phyloP scores from a whole-genome alignment of 1,140 invertebrate species.

The Drosophila quadrilineata region DNA sequence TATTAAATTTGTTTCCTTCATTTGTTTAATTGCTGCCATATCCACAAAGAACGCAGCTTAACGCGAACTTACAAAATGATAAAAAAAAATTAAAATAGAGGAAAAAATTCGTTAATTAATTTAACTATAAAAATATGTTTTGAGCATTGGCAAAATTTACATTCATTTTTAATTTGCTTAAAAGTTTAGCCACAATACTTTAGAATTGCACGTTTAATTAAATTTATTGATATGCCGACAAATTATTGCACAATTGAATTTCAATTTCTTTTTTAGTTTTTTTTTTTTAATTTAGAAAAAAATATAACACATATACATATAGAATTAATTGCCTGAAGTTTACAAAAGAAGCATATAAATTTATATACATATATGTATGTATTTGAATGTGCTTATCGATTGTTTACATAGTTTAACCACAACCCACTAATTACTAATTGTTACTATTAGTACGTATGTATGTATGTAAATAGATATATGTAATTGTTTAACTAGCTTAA shows the following conservation, averaged over 20 bases:
- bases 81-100: not conserved
- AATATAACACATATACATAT: constrained; percentile 7
- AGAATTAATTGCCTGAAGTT: too few species aligned
- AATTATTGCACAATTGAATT: constrained; percentile 61
- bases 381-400: constrained; percentile 16
- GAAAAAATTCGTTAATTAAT: not conserved
- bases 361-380: too few species aligned
- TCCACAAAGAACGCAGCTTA: constrained; percentile 66
- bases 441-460: constrained; percentile 8
- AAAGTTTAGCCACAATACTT: constrained; percentile 41
- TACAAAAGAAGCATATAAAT: too few species aligned
- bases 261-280: too few species aligned
- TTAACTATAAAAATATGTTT: constrained; percentile 1
- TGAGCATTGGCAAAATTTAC: constrained; percentile 27
- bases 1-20: constrained; percentile 16
- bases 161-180: constrained; percentile 35
- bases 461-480: too few species aligned
- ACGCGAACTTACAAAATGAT: constrained; percentile 47
- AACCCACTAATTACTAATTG: constrained; percentile 37
- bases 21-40: constrained; percentile 63
- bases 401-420: constrained; percentile 30
- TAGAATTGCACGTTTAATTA: constrained; percentile 58
- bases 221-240: constrained; percentile 54
- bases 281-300: constrained; percentile 16
- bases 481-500: constrained; percentile 42